Percentiles rank a stretch among this genome's conserved stretches.
Evolutionary conservation across 35 echinoderm and acorn worm genomes (phyloP).

Genomic region (Lytechinus pictus): DNA sequence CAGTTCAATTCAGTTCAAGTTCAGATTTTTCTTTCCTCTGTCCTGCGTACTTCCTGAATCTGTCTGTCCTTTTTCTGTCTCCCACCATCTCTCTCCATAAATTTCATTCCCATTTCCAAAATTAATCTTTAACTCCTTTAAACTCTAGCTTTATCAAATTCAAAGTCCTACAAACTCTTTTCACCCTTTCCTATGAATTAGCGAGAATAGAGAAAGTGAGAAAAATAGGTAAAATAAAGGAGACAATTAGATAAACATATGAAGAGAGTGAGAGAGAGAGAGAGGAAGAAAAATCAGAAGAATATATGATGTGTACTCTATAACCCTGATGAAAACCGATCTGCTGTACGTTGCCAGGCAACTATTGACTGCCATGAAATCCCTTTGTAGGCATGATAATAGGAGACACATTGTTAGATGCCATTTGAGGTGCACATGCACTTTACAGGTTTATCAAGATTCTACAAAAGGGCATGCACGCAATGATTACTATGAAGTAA

Average conservation of each 20-base stretch:
- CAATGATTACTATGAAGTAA: too few relatives aligned
- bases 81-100: too few relatives aligned
- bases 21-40: too few relatives aligned
- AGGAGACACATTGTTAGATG: neutral
- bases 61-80: too few relatives aligned
- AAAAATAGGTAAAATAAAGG: neutral
- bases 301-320: neutral
- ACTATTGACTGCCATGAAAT: slow-evolving; percentile 8
- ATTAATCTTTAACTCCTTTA: too few relatives aligned
- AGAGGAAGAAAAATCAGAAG: neutral
- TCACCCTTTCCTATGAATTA: too few relatives aligned
- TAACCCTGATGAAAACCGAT: neutral
- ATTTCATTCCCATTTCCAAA: too few relatives aligned
- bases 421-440: neutral
- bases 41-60: too few relatives aligned
- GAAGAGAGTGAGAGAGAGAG: neutral
- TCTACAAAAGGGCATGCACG: neutral
- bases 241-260: neutral
- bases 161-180: too few relatives aligned
- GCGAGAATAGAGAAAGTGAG: neutral
- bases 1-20: too few relatives aligned
- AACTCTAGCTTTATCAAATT: too few relatives aligned
- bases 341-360: neutral
- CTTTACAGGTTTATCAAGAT: neutral
- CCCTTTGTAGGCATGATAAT: neutral